phyloP scores from a whole-genome alignment of 2,888 invertebrate genomes.

The Crepidodera aurea region DNA sequence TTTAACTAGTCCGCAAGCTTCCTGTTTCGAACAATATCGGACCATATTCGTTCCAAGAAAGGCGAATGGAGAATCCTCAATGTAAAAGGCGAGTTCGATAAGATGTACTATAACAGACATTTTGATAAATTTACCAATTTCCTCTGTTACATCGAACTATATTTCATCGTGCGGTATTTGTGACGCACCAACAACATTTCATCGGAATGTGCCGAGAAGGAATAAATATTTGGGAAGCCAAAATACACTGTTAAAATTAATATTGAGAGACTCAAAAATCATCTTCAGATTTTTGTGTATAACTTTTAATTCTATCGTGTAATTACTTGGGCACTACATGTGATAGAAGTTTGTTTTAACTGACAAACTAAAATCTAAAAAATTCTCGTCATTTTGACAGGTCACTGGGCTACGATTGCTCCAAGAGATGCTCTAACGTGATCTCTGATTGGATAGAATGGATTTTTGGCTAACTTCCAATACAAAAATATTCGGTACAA shows the following conservation, averaged over 20 bases:
- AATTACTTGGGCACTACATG: too few relatives aligned
- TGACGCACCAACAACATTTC: constrained; percentile 34
- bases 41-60: neutral
- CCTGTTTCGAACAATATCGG: neutral
- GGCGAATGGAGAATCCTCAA: neutral
- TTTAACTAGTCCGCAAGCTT: neutral
- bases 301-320: too few relatives aligned
- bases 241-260: constrained; percentile 4
- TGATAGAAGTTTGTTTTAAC: too few relatives aligned
- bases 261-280: too few relatives aligned
- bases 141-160: constrained; percentile 32
- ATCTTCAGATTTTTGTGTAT: too few relatives aligned
- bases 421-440: too few relatives aligned
- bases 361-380: too few relatives aligned
- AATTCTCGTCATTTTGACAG: too few relatives aligned
- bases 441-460: too few relatives aligned
- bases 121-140: constrained; percentile 46
- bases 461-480: too few relatives aligned
- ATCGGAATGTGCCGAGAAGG: constrained; percentile 28
- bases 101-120: constrained; percentile 38
- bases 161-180: constrained; percentile 35
- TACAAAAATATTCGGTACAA: too few relatives aligned
- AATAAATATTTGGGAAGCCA: constrained; percentile 20
- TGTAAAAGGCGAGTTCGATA: constrained; percentile 24
- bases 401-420: too few relatives aligned